Evolutionary conservation across 2,797 vertebrate species (phyloP).

Genomic region (Acestrorhynchus altus): DNA sequence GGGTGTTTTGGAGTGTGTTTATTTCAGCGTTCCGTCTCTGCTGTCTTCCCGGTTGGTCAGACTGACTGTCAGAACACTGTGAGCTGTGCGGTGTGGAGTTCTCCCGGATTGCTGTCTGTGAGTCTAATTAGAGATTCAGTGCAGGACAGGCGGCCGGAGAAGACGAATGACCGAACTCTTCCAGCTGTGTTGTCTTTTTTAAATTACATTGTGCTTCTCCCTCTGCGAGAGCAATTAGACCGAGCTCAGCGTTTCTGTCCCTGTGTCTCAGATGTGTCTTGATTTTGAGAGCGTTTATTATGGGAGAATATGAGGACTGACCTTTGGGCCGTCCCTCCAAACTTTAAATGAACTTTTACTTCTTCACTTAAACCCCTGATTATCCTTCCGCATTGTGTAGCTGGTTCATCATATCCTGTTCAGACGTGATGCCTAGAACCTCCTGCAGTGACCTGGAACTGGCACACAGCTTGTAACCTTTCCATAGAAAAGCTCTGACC

Average conservation of each 20-base stretch:
- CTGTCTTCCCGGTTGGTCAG: constrained; percentile 26
- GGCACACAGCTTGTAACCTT: too few relatives aligned
- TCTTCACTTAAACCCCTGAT: background rate
- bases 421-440: background rate
- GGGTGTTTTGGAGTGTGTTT: too few relatives aligned
- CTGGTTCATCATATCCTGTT: background rate
- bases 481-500: too few relatives aligned
- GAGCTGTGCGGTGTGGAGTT: constrained; percentile 20
- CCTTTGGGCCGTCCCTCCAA: background rate
- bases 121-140: constrained; percentile 30
- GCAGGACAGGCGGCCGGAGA: constrained; percentile 7
- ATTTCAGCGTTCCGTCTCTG: background rate
- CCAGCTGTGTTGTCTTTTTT: background rate
- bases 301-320: background rate
- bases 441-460: background rate
- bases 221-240: background rate
- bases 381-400: background rate
- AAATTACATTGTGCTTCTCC: background rate
- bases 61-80: constrained; percentile 23
- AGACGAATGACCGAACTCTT: background rate
- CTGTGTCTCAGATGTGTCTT: background rate
- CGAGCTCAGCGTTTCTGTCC: background rate
- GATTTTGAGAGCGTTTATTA: background rate
- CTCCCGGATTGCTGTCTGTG: constrained; percentile 11
- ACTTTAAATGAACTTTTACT: background rate